phyloP scores from a whole-genome alignment of 2,888 invertebrate genomes.

The Drosophila melanosoma region DNA sequence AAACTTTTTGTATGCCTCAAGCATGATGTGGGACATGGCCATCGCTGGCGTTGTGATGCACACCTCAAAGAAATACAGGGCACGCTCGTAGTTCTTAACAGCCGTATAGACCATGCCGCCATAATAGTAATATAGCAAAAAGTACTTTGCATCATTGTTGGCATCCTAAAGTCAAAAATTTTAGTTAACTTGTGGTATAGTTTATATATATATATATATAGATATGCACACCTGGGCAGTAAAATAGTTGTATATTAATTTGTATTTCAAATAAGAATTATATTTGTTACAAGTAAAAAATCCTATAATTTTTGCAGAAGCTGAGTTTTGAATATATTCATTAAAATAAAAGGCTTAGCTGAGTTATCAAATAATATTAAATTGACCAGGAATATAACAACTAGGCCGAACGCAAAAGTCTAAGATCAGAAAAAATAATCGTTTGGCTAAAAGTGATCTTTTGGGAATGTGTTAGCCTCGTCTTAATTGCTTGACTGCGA shows the following conservation, averaged over 20 bases:
- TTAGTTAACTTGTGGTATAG: not conserved
- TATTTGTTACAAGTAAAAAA: not conserved
- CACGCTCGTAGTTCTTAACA: slow-evolving; percentile 95
- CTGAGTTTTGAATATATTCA: not conserved
- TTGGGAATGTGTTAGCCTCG: not conserved
- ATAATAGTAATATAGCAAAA: slow-evolving; percentile 97
- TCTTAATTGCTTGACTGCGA: not conserved
- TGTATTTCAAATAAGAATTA: not conserved
- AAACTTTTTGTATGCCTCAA: slow-evolving; percentile 98
- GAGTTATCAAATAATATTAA: not conserved
- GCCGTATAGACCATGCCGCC: slow-evolving; percentile 99
- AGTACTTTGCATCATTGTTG: slow-evolving; percentile 89
- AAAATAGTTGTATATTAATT: not conserved
- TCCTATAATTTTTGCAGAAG: not conserved
- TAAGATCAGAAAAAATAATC: too few species aligned
- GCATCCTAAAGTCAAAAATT: slow-evolving; percentile 86
- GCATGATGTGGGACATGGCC: slow-evolving; percentile 98
- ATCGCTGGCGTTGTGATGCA: slow-evolving; percentile 97
- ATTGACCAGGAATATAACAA: not conserved
- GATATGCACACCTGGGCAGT: not conserved
- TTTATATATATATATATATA: not conserved
- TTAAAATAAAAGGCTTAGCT: not conserved
- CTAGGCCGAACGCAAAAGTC: too few species aligned
- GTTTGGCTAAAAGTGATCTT: not conserved
- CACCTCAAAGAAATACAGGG: slow-evolving; percentile 97